These are phyloP conservation scores for Drosophila setosimentum DNA, from an alignment of 2,888 invertebrate genomes.

Conservation along the genomic window DNA sequence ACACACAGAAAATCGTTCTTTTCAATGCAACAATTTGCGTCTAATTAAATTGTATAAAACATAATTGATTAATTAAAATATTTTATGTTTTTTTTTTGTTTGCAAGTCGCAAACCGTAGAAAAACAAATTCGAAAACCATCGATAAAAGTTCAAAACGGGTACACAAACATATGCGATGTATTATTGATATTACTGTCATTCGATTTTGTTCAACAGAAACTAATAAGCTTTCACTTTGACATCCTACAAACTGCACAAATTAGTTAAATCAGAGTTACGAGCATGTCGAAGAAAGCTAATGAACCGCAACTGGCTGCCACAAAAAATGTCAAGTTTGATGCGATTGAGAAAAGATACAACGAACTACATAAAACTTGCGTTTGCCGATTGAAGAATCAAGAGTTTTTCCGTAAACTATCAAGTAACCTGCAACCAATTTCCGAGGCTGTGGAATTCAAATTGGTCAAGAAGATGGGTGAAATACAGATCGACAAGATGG, in stretches of 20 bases:
- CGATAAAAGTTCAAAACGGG: neutral
- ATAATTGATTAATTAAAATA: no score
- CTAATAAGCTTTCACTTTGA: neutral
- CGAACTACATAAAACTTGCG: neutral
- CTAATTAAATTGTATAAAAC: no score
- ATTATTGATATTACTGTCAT: neutral
- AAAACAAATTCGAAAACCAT: neutral
- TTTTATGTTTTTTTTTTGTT: no score
- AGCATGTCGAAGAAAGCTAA: no score
- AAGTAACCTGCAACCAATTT: neutral
- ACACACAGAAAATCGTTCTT: no score
- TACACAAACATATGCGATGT: no score
- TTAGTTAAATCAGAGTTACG: neutral
- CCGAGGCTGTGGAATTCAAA: neutral
- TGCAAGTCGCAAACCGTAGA: neutral
- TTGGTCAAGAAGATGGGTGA: no score
- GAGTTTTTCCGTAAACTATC: neutral
- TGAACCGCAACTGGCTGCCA: neutral
- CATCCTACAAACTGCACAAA: neutral
- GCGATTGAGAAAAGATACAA: neutral
- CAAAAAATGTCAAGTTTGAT: neutral
- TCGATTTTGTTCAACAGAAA: neutral
- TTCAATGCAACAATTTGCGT: no score
- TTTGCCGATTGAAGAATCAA: neutral
- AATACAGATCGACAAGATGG: neutral